Evolutionary conservation across 2,797 vertebrate species (phyloP), one percentile per base, ranked within the genome.

Genomic region (Rousettus madagascariensis): DNA sequence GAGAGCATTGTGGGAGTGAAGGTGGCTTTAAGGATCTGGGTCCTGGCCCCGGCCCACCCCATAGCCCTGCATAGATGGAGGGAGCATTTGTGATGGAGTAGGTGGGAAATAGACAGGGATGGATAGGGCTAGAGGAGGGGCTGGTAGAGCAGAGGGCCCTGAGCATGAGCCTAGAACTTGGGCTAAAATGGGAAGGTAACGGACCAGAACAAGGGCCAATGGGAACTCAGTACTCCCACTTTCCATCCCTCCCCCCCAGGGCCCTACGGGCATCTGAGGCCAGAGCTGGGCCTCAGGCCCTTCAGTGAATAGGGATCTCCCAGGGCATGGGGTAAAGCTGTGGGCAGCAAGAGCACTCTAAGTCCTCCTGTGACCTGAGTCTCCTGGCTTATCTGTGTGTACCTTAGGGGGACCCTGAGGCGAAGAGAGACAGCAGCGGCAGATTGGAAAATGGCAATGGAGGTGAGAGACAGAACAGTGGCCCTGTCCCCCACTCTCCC

Each of bases 391-490:
- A 30, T 95, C 80, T 53, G 36, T 78, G 65, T 91, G 26, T 92
- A n/a, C 55, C 26, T 55, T 77, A 97, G 96, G 82, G 74, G 79
- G 61, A 13, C n/a, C 57, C 88, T 22, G 69, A 91, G 16, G 41
- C n/a, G 74, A 94, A 96, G 33, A 79, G 36, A 82, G 86, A 55
- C 38, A 36, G 59, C 74, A 49, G 41, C 0, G 38, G 53, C 43
- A 86, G 20, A 1, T 43, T 94, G 86, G 83, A 63, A 84, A 80
- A 86, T 20, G 75, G 90, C 36, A 90, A 87, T 5, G 7, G 26
- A 94, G 94, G 95, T 97, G 49, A 95, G 94, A 78, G 49, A 51
- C 43, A 9, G 24, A 43, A 30, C n/a, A n/a, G 53, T 2, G 20
- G 16, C 46, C 79, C 51, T 4, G 8, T 28, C 30, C 17, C 9